Base-by-base conservation (phyloP, 2,113 vertebrate species). In the Sapayoa aenigma region DNA sequence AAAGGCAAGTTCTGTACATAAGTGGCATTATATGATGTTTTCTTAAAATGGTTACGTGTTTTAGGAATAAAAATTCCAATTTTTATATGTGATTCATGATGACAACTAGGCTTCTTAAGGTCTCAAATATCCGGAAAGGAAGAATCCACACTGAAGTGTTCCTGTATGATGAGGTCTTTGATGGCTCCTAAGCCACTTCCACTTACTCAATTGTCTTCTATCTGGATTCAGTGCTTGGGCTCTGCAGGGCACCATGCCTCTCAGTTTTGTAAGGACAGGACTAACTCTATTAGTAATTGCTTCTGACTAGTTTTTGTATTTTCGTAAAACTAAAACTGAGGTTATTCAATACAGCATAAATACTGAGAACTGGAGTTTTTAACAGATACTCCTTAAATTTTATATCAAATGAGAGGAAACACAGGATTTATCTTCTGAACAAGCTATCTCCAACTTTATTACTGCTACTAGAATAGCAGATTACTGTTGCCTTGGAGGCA, bases 31-130 rank as follows among this genome's bases (percentile, higher is more conserved):
- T 22, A 39, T 19, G 12, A 6, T 53, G 71, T 62, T 83, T 74
- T 39, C 42, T 81, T 75, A 3, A 46, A 55, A 27, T 35, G 11
- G 9, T 24, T 83, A 33, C 12, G 9, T 69, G 24, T 6, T 69
- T 63, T 69, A 74, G 67, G 42, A 93, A 94, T 67, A 55, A 87
- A 87, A 89, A 30, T 35, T 27, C 13, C 5, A 15, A 0, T 35
- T 81, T 87, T 93, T 46, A 6, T 56, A 23, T 42, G 44, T 0
- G 2, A n/a, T 13, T 84, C 0, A 0, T 39, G 20, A 46, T 63
- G 42, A 25, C 37, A 89, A 24, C 27, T 37, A 46, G 46, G 39
- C 28, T 74, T 74, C 65, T 41, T 56, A 74, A 68, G 37, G 17
- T 59, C 55, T 74, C 39, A 74, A 46, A 59, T 20, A 47, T 69